Evolutionary conservation across 2,797 vertebrate species (phyloP).

Genomic region (Morus bassanus): DNA sequence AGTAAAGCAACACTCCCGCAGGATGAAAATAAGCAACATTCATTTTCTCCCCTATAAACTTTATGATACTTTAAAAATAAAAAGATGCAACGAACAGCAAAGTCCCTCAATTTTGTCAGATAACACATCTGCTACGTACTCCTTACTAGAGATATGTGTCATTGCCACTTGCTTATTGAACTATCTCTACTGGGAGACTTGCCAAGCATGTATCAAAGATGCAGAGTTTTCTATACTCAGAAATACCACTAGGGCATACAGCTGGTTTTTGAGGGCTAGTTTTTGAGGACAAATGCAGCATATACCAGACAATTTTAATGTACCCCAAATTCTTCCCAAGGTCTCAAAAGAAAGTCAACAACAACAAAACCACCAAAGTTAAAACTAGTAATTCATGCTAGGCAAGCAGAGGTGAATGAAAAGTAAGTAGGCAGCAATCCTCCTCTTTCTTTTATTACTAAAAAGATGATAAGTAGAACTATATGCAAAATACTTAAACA

Average conservation of each 20-base stretch:
- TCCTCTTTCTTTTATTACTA: background rate
- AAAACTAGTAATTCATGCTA: background rate
- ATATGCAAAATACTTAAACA: background rate
- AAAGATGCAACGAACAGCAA: background rate
- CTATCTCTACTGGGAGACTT: background rate
- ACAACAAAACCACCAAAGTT: background rate
- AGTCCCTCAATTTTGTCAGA: background rate
- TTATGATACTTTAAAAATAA: background rate
- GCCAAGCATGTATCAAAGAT: background rate
- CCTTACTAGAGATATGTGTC: background rate
- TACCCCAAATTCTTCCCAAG: background rate
- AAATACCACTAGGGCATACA: background rate
- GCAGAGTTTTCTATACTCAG: background rate
- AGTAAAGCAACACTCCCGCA: background rate
- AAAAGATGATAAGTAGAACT: background rate
- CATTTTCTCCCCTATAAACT: background rate
- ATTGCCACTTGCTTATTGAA: background rate
- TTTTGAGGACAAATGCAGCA: background rate
- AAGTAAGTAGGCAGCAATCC: background rate
- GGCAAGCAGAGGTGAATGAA: background rate
- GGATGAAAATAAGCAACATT: background rate
- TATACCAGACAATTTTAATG: background rate
- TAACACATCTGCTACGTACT: background rate
- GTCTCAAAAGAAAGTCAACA: background rate
- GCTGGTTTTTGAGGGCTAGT: background rate